These are phyloP conservation scores for Myotis pilosus DNA, from an alignment of 2,797 vertebrate species.

Conservation along the genomic window DNA sequence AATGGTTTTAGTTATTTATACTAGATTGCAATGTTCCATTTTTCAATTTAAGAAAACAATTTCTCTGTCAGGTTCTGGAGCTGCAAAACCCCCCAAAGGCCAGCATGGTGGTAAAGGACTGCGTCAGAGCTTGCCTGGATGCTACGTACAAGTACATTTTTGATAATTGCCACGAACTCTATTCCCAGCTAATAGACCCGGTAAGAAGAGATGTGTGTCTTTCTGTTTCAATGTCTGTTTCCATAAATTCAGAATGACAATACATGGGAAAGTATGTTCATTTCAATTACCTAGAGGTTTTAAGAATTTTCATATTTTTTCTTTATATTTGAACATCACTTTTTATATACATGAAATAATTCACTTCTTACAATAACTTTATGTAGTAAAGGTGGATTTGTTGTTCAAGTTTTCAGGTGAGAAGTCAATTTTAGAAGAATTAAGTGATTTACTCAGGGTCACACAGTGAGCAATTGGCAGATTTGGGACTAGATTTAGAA, in stretches of 20 bases:
- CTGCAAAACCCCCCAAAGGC: conserved; percentile 96
- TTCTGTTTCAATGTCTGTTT: conserved; percentile 21
- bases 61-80: conserved; percentile 91
- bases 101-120: conserved; percentile 96
- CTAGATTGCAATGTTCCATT: background rate
- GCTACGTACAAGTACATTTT: conserved; percentile 98
- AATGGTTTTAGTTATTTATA: background rate
- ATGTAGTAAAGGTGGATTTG: background rate
- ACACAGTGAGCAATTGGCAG: background rate
- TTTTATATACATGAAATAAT: background rate
- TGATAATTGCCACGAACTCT: conserved; percentile 97
- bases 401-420: background rate
- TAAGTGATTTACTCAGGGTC: background rate
- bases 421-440: background rate
- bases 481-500: background rate
- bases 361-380: background rate
- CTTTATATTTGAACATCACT: background rate
- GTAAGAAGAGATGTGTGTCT: conserved; percentile 80
- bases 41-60: conserved; percentile 32
- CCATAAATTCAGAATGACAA: background rate
- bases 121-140: conserved; percentile 95
- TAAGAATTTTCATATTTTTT: background rate
- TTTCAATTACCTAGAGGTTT: background rate
- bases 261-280: background rate
- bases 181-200: conserved; percentile 94